phyloP scores from a whole-genome alignment of 2,888 invertebrate genomes.

The Ennomos quercinarius region DNA sequence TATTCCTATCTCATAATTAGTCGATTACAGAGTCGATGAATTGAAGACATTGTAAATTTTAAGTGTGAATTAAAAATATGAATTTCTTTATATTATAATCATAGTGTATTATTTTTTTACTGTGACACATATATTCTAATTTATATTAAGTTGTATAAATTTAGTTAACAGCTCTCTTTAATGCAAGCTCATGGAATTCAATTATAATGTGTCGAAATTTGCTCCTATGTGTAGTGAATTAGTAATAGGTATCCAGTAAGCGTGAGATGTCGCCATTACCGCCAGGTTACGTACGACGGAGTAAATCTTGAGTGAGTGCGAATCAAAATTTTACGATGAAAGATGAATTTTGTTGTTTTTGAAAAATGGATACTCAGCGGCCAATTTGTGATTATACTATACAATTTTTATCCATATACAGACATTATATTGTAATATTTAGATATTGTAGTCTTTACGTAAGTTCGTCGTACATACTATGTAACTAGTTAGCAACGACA shows the following conservation, averaged over 20 bases:
- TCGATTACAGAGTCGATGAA: conserved; percentile 47
- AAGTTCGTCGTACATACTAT: conserved; percentile 34
- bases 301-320: conserved; percentile 46
- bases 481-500: conserved; percentile 70
- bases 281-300: conserved; percentile 35
- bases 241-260: conserved; percentile 38
- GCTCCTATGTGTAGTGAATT: conserved; percentile 34
- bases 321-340: conserved; percentile 46
- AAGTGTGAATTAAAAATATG: conserved; percentile 67
- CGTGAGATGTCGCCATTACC: conserved; percentile 34
- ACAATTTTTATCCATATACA: conserved; percentile 82
- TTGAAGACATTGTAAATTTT: conserved; percentile 73
- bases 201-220: conserved; percentile 40
- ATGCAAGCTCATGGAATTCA: conserved; percentile 61
- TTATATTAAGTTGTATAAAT: conserved; percentile 80
- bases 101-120: conserved; percentile 62
- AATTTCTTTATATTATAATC: conserved; percentile 67
- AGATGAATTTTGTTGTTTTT: conserved; percentile 45
- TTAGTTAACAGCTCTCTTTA: conserved; percentile 75
- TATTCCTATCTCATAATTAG: conserved; percentile 36
- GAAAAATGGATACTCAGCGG: conserved; percentile 64
- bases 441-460: conserved; percentile 67
- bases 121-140: conserved; percentile 57
- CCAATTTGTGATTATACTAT: conserved; percentile 81
- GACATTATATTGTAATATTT: conserved; percentile 74